Conservation (phyloP, 2,797 vertebrate genomes). For the Crocidura indochinensis region DNA sequence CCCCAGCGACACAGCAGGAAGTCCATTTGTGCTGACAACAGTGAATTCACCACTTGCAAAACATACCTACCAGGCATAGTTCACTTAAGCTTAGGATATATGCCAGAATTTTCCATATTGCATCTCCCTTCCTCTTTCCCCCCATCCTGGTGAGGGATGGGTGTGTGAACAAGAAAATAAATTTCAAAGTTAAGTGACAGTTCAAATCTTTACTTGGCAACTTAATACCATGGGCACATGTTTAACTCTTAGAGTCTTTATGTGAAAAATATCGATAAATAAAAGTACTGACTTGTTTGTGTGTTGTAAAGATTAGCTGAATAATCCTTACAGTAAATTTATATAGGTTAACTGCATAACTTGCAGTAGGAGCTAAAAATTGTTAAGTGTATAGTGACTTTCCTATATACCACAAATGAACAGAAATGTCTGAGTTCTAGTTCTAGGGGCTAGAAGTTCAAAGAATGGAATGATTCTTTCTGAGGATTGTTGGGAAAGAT, state of each 20-base stretch:
- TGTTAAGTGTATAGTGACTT: background rate
- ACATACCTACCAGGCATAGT: background rate
- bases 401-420: background rate
- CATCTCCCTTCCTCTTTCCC: too few relatives aligned
- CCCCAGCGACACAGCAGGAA: background rate
- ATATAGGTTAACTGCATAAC: background rate
- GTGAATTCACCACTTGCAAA: background rate
- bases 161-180: too few relatives aligned
- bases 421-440: background rate
- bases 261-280: background rate
- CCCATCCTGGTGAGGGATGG: background rate
- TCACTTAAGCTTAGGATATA: background rate
- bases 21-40: background rate
- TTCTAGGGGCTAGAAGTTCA: background rate
- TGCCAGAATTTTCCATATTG: fast-evolving
- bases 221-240: background rate
- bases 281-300: background rate
- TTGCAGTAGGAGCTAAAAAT: conserved; percentile 3
- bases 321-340: background rate
- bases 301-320: background rate
- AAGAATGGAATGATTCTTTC: background rate
- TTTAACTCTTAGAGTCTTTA: background rate
- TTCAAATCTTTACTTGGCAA: background rate
- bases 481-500: background rate
- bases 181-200: background rate